phyloP scores from a whole-genome alignment of 2,888 invertebrate genomes.

The Mellilla xanthometata region DNA sequence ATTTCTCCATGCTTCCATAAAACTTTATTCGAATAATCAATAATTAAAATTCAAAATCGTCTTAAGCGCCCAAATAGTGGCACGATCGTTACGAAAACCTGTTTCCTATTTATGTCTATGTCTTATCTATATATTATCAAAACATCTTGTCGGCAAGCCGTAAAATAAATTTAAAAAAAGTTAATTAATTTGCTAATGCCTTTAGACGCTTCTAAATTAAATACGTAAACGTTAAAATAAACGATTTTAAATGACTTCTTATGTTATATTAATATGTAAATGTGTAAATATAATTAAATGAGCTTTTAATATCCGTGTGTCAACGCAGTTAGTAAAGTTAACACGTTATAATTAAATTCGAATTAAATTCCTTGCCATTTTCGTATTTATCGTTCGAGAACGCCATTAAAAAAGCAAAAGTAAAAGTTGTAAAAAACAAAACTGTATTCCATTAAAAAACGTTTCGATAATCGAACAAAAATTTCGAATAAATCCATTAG shows the following conservation, averaged over 20 bases:
- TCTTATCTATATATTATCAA: constrained; percentile 16
- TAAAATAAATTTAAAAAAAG: constrained; percentile 15
- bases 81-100: background rate
- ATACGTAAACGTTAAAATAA: constrained; percentile 13
- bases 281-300: constrained; percentile 11
- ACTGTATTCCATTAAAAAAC: background rate
- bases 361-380: background rate
- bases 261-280: constrained; percentile 8
- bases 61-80: too few relatives aligned
- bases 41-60: too few relatives aligned
- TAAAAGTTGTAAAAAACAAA: too few relatives aligned
- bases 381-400: too few relatives aligned
- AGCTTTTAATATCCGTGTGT: constrained; percentile 9
- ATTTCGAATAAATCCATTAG: too few relatives aligned
- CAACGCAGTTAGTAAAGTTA: background rate
- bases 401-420: too few relatives aligned
- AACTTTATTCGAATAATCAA: too few relatives aligned
- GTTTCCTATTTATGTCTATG: constrained; percentile 6
- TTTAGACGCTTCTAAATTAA: constrained; percentile 13
- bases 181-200: constrained; percentile 22
- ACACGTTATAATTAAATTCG: constrained; percentile 1
- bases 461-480: constrained; percentile 3
- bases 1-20: too few relatives aligned
- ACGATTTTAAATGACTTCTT: constrained; percentile 7
- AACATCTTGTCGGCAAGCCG: constrained; percentile 15